Percentiles rank a stretch among this genome's conserved stretches.
These are phyloP conservation scores for Dolichomitus sp. DNA, from an alignment of 2,888 invertebrate species.

Conservation along the genomic window DNA sequence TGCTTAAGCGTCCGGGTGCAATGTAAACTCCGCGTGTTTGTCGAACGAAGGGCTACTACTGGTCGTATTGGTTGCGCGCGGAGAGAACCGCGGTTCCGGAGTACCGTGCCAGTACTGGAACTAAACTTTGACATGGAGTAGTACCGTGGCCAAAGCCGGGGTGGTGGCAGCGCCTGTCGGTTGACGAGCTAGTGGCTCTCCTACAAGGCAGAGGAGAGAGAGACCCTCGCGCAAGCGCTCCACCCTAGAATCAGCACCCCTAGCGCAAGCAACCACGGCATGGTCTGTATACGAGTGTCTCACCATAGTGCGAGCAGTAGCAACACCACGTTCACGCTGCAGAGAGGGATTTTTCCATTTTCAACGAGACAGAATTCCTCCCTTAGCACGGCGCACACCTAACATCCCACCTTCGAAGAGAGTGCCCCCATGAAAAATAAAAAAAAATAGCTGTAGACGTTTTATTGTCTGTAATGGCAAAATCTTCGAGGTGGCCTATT, in stretches of 20 bases:
- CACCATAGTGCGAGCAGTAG: conserved; percentile 12
- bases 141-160: conserved; percentile 74
- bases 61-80: conserved; percentile 49
- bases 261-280: conserved; percentile 17
- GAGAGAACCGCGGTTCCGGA: conserved; percentile 81
- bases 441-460: background rate
- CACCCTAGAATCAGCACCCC: conserved; percentile 67
- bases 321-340: background rate
- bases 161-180: conserved; percentile 81
- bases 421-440: background rate
- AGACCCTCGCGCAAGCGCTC: conserved; percentile 74
- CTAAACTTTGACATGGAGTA: conserved; percentile 83
- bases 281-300: conserved; percentile 10
- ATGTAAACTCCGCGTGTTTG: conserved; percentile 31
- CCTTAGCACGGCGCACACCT: conserved; percentile 18
- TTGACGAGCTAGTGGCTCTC: conserved; percentile 73
- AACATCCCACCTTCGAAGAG: background rate
- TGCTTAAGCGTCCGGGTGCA: background rate
- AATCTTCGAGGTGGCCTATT: background rate
- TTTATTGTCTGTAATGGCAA: background rate
- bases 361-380: conserved; percentile 33
- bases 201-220: conserved; percentile 68
- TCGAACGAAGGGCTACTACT: conserved; percentile 28
- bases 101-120: conserved; percentile 84
- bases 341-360: conserved; percentile 53